A percentile compares a stretch with the other conserved stretches of the same genome.
These are phyloP conservation scores for Caenorhabditis brenneri DNA, from an alignment of 1,140 invertebrate genomes.

Conservation along the genomic window DNA sequence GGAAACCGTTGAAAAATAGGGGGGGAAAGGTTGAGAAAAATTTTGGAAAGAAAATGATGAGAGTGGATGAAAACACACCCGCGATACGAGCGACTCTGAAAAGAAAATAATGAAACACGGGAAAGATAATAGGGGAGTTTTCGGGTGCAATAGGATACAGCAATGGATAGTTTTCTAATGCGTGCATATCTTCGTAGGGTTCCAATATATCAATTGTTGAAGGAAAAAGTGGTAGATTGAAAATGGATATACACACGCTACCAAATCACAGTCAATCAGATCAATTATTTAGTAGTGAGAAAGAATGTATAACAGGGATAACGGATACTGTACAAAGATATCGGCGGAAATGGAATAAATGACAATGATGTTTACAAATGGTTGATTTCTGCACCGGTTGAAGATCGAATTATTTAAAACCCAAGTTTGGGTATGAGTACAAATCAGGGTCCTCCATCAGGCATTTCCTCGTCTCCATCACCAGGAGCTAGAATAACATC, in stretches of 20 bases:
- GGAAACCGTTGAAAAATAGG: constrained; percentile 16
- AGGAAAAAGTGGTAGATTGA: background rate
- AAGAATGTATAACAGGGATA: background rate
- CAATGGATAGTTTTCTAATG: background rate
- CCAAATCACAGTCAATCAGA: constrained; percentile 16
- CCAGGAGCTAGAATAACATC: too few species aligned
- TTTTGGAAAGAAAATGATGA: background rate
- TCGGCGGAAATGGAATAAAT: background rate
- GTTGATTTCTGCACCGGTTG: constrained; percentile 11
- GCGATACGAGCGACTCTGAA: constrained; percentile 13
- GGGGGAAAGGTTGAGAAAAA: background rate
- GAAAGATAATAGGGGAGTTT: background rate
- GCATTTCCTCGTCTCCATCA: constrained; percentile 30
- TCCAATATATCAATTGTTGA: background rate
- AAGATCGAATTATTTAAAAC: background rate
- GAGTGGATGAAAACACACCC: background rate
- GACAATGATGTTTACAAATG: background rate
- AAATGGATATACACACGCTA: background rate
- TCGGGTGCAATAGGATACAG: background rate
- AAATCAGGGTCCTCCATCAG: background rate
- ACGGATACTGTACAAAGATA: background rate
- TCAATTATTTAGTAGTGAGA: constrained; percentile 10
- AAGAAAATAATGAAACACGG: background rate
- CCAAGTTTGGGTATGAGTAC: background rate
- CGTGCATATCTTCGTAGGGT: too few species aligned